Conservation (phyloP, 2,797 vertebrate species). For the Cossypha niveicapilla region DNA sequence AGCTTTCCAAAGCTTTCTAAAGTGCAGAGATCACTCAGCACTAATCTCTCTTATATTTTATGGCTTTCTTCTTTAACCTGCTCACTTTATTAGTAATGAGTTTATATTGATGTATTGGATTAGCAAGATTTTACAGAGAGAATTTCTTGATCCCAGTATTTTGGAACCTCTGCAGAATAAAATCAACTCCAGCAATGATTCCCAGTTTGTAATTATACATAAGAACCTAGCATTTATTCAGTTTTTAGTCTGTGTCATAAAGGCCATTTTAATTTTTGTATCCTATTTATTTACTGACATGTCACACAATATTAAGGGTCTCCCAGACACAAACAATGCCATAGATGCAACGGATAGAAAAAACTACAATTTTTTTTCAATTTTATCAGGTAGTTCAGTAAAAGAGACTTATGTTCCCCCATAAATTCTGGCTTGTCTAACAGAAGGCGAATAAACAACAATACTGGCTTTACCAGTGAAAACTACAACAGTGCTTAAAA, state of each 20-base stretch:
- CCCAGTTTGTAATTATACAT: not conserved
- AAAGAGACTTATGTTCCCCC: not conserved
- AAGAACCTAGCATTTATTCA: not conserved
- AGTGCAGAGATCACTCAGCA: not conserved
- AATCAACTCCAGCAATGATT: not conserved
- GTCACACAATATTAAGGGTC: not conserved
- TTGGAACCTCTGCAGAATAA: not conserved
- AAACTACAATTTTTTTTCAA: not conserved
- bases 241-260: not conserved
- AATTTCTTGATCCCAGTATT: not conserved
- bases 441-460: not conserved
- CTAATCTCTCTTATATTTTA: not conserved
- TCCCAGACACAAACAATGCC: not conserved
- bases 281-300: not conserved
- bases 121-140: not conserved
- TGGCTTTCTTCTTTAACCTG: not conserved
- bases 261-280: not conserved
- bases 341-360: not conserved
- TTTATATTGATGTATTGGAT: not conserved
- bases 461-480: not conserved
- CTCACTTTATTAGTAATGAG: not conserved
- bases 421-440: not conserved
- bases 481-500: not conserved
- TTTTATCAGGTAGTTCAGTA: not conserved
- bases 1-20: not conserved